These are phyloP conservation scores for Muricea muricata DNA, from an alignment of 92 coral and sea anemone species.

Conservation along the genomic window DNA sequence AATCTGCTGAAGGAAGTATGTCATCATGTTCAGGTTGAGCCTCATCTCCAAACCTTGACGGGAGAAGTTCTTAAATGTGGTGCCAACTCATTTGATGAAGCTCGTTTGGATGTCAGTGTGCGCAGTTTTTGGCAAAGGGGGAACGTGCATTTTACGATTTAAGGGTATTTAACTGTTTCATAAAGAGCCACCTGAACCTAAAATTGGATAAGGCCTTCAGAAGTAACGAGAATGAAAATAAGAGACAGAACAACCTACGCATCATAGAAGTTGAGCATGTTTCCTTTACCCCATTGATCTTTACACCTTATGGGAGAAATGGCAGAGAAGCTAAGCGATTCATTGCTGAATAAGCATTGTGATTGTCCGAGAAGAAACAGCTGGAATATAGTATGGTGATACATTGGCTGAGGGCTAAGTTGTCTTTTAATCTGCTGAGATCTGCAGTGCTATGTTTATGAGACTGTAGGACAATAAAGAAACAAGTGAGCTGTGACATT, in stretches of 20 bases:
- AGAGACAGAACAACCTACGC: slow-evolving; percentile 53
- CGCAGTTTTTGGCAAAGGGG: no score
- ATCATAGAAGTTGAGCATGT: no score
- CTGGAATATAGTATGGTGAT: no score
- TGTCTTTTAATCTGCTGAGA: slow-evolving; percentile 2
- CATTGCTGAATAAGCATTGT: no score
- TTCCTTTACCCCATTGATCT: no score
- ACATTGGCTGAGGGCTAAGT: slow-evolving; percentile 16
- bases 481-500: no score
- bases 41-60: no score
- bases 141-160: no score
- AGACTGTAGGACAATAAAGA: slow-evolving; percentile 1
- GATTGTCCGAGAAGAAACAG: no score
- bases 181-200: slow-evolving; percentile 67
- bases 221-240: slow-evolving; percentile 57
- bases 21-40: slow-evolving; percentile 55
- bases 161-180: slow-evolving; percentile 64
- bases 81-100: slow-evolving; percentile 61
- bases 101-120: no score
- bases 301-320: no score
- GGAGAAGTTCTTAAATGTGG: slow-evolving; percentile 32
- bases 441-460: slow-evolving; percentile 12
- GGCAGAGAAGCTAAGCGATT: no score
- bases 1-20: slow-evolving; percentile 66
- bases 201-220: slow-evolving; percentile 41